Conservation (phyloP, 1,140 invertebrate genomes). For the Drosophila hydei region DNA sequence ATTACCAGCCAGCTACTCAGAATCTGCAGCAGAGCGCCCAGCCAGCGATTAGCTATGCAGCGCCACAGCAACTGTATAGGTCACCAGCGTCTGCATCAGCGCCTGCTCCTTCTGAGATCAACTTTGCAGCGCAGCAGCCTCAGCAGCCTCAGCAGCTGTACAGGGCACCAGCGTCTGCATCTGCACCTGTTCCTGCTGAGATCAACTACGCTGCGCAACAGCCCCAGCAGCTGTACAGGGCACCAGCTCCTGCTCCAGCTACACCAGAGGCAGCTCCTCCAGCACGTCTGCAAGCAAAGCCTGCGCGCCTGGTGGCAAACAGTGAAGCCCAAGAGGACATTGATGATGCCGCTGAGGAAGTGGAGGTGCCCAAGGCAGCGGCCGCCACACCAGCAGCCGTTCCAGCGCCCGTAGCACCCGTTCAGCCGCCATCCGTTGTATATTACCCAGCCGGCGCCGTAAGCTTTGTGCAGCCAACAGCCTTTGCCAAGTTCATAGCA, state of each 20-base stretch:
- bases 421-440: constrained; percentile 46
- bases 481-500: constrained; percentile 36
- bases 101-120: neutral
- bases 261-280: neutral
- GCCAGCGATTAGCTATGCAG: constrained; percentile 40
- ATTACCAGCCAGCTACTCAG: constrained; percentile 31
- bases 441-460: constrained; percentile 73
- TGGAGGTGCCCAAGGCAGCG: constrained; percentile 37
- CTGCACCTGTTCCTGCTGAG: neutral
- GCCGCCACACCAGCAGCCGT: constrained; percentile 8
- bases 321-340: constrained; percentile 72
- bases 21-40: constrained; percentile 27
- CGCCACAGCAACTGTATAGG: constrained; percentile 39
- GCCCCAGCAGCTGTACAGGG: constrained; percentile 24
- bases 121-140: constrained; percentile 5
- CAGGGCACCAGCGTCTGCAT: constrained; percentile 8
- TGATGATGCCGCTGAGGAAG: constrained; percentile 65
- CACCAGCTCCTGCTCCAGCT: constrained; percentile 13
- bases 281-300: constrained; percentile 43
- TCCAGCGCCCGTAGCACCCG: constrained; percentile 1
- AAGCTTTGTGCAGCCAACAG: constrained; percentile 63
- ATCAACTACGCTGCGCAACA: neutral
- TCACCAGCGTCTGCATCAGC: constrained; percentile 6
- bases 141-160: constrained; percentile 35
- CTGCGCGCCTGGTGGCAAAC: constrained; percentile 64